phyloP scores from a whole-genome alignment of 1,140 invertebrate species.

The Cryptotermes secundus region DNA sequence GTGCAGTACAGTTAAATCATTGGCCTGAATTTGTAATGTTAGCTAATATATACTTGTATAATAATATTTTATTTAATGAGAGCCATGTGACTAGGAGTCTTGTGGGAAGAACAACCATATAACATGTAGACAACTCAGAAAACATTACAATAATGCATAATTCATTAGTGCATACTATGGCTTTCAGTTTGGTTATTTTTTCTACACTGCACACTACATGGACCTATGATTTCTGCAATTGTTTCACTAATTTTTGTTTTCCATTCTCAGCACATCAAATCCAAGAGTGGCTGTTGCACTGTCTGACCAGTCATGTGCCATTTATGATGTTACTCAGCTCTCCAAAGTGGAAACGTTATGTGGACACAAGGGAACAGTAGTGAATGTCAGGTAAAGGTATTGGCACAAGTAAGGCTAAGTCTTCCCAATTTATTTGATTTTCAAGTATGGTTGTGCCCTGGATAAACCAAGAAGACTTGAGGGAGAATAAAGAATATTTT shows the following conservation, averaged over 20 bases:
- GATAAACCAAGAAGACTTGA: neutral
- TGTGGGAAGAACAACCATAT: no score
- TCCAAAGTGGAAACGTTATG: neutral
- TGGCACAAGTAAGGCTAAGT: neutral
- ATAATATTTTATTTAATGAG: no score
- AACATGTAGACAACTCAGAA: no score
- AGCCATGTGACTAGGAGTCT: no score
- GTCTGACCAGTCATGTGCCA: neutral
- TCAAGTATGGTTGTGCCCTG: neutral
- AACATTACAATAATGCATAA: no score
- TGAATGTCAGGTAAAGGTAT: neutral
- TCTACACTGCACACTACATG: neutral
- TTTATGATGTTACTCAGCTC: constrained; percentile 3
- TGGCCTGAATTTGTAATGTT: no score
- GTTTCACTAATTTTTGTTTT: neutral
- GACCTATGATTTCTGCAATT: neutral
- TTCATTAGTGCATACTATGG: neutral
- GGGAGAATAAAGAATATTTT: neutral
- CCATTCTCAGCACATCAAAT: neutral
- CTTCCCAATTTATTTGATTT: no score
- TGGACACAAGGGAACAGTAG: neutral
- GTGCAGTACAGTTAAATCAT: no score
- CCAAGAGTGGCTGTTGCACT: constrained; percentile 14
- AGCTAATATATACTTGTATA: no score
- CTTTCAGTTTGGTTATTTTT: neutral